Percentiles rank a stretch among this genome's conserved stretches.
These are phyloP conservation scores for Nematolebias whitei DNA, from an alignment of 2,113 vertebrate species.

Conservation along the genomic window DNA sequence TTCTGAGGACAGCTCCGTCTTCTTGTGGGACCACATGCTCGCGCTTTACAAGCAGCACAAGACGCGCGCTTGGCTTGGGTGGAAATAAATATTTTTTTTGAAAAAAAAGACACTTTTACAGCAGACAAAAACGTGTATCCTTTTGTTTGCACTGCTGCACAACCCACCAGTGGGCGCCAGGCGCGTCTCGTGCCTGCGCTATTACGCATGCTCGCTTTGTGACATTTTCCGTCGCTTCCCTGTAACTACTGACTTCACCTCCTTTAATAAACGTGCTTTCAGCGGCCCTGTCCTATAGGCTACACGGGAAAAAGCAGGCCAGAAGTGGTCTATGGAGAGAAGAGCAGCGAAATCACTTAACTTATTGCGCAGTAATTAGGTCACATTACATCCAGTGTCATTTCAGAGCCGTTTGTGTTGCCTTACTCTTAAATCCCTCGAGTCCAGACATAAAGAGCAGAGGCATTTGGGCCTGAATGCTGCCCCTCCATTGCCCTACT, in stretches of 20 bases:
- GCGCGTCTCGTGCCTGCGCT: constrained; percentile 24
- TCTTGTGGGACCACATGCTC: constrained; percentile 52
- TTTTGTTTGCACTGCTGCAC: constrained; percentile 42
- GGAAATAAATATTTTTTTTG: constrained; percentile 5
- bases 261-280: constrained; percentile 73
- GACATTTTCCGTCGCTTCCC: constrained; percentile 57
- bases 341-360: constrained; percentile 73
- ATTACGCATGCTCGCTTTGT: constrained; percentile 43
- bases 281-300: constrained; percentile 72
- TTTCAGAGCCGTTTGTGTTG: constrained; percentile 77
- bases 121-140: constrained; percentile 29
- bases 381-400: constrained; percentile 80
- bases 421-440: constrained; percentile 70
- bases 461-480: constrained; percentile 51
- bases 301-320: constrained; percentile 71
- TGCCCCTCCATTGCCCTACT: constrained; percentile 16
- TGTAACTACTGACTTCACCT: constrained; percentile 69
- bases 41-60: constrained; percentile 39
- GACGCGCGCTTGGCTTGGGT: constrained; percentile 39
- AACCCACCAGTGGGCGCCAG: constrained; percentile 39
- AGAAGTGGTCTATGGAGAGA: constrained; percentile 74
- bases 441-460: constrained; percentile 59
- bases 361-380: constrained; percentile 80
- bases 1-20: constrained; percentile 36
- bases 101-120: constrained; percentile 21